These are phyloP conservation scores for Montipora foliosa DNA, from an alignment of 64 coral and sea anemone species.

Conservation along the genomic window DNA sequence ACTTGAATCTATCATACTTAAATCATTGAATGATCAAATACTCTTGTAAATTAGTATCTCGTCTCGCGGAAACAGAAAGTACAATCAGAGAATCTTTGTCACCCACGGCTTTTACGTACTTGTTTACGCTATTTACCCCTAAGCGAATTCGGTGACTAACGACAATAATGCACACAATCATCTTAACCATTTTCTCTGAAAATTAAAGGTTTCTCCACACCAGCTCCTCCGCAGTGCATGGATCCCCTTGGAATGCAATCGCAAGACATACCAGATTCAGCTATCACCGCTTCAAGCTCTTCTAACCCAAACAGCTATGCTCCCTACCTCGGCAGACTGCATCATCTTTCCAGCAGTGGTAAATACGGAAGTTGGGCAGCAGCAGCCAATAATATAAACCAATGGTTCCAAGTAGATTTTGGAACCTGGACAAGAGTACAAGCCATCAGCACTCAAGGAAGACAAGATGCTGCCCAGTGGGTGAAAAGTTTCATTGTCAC, in stretches of 20 bases:
- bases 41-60: too few species aligned
- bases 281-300: conserved; percentile 52
- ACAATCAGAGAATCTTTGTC: too few species aligned
- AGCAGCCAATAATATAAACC: conserved; percentile 5
- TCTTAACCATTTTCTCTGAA: too few species aligned
- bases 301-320: not conserved
- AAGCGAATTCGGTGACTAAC: too few species aligned
- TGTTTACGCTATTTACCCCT: too few species aligned
- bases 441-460: conserved; percentile 37
- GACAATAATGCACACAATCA: too few species aligned
- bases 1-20: too few species aligned
- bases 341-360: conserved; percentile 12
- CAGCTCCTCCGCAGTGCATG: conserved; percentile 12
- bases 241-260: conserved; percentile 47
- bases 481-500: conserved; percentile 53
- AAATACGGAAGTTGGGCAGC: conserved; percentile 56
- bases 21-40: too few species aligned
- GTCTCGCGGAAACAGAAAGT: too few species aligned
- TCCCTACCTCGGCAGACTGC: conserved; percentile 45
- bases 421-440: conserved; percentile 30
- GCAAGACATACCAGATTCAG: conserved; percentile 18
- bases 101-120: too few species aligned
- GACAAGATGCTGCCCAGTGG: conserved; percentile 45
- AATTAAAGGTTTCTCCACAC: not conserved
- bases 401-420: conserved; percentile 64